Conservation (phyloP, 1,140 invertebrate species). For the Leptonema lineaticorne region DNA sequence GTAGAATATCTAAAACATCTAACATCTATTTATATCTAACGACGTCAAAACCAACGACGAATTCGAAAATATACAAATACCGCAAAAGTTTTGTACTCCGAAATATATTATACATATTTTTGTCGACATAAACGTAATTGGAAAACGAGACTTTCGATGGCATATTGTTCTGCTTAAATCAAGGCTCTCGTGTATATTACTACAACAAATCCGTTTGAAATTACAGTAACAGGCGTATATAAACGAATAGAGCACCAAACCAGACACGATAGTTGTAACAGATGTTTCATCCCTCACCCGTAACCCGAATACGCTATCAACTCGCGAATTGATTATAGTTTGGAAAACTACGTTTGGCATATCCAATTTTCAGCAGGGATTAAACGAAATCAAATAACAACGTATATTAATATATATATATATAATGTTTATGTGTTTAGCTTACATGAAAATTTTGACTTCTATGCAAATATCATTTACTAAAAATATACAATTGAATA, state of each 20-base stretch:
- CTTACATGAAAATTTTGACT: too few relatives aligned
- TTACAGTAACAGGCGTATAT: neutral
- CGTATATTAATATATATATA: neutral
- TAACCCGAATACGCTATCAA: neutral
- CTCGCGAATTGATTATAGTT: neutral
- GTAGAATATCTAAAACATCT: too few relatives aligned
- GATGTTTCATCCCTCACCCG: neutral
- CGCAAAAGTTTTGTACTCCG: too few relatives aligned
- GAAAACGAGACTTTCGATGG: neutral
- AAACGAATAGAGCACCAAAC: neutral
- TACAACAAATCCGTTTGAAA: neutral
- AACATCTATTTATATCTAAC: too few relatives aligned
- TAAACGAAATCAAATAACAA: neutral
- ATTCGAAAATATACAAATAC: too few relatives aligned
- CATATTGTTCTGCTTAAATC: neutral
- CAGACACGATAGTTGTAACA: neutral
- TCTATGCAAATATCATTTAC: too few relatives aligned
- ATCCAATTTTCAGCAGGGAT: too few relatives aligned
- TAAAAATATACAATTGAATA: too few relatives aligned
- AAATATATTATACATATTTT: too few relatives aligned
- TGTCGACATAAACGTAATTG: too few relatives aligned
- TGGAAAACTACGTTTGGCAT: neutral
- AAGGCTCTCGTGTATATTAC: neutral
- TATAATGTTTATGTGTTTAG: too few relatives aligned
- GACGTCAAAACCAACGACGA: too few relatives aligned